These are phyloP conservation scores for Phaenicophaeus curvirostris DNA, from an alignment of 2,797 vertebrate species.

Conservation along the genomic window DNA sequence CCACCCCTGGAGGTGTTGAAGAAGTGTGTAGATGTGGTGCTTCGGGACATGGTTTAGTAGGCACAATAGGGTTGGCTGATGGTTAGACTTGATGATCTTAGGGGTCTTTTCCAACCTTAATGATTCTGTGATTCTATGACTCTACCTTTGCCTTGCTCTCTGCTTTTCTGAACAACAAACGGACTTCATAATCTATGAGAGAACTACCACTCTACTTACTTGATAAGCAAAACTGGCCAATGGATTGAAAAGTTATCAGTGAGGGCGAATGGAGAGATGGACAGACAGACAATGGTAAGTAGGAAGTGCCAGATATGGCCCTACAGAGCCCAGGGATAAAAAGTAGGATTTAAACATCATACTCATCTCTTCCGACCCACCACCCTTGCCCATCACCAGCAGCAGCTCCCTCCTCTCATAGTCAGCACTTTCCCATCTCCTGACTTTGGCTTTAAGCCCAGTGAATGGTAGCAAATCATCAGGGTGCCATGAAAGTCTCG, in stretches of 20 bases:
- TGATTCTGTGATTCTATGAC: too few relatives aligned
- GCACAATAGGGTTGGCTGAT: too few relatives aligned
- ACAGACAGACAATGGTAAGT: background rate
- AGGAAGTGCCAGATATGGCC: background rate
- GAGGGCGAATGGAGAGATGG: background rate
- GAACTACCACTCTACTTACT: background rate
- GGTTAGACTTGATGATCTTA: too few relatives aligned
- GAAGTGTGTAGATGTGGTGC: too few relatives aligned
- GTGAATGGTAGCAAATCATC: background rate
- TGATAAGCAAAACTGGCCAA: background rate
- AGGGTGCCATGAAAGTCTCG: background rate
- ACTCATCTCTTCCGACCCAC: background rate
- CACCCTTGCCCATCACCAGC: fast-evolving
- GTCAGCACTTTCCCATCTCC: background rate
- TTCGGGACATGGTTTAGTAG: too few relatives aligned
- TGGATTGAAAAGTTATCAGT: background rate
- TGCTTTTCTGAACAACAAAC: background rate
- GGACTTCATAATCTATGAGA: background rate
- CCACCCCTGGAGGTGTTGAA: too few relatives aligned
- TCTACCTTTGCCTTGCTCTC: too few relatives aligned
- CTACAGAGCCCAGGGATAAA: background rate
- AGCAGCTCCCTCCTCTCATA: background rate
- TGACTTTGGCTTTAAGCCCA: background rate
- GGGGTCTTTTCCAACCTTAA: too few relatives aligned
- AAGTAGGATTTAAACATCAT: background rate